Evolutionary conservation across 2,888 invertebrate genomes (phyloP).

Genomic region (Noctua pronuba): DNA sequence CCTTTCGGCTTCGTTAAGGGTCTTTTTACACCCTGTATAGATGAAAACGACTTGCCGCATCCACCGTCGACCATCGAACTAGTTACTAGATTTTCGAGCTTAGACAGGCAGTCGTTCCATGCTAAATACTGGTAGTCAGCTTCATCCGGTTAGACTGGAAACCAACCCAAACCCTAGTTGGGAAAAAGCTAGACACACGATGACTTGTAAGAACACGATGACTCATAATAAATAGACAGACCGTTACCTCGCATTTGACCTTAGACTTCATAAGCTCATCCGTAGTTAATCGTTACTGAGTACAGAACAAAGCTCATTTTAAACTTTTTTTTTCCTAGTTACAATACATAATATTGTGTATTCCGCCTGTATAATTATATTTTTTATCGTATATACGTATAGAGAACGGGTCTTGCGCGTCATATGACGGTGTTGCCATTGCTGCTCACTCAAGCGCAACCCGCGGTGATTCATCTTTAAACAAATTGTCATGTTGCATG

Average conservation of each 20-base stretch:
- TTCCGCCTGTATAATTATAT: background rate
- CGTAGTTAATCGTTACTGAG: background rate
- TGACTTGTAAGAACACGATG: background rate
- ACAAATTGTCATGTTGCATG: constrained; percentile 15
- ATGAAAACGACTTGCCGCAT: background rate
- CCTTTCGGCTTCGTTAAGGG: too few species aligned
- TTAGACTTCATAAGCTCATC: constrained; percentile 1
- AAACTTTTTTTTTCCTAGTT: background rate
- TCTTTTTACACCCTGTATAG: too few species aligned
- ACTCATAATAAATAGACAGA: background rate
- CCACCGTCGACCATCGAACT: background rate
- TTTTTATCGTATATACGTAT: background rate
- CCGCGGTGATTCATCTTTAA: constrained; percentile 26
- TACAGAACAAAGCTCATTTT: background rate
- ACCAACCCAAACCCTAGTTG: background rate
- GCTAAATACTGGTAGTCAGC: background rate
- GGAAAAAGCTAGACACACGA: background rate
- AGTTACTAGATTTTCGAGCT: background rate
- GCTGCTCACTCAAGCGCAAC: background rate
- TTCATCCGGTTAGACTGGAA: background rate
- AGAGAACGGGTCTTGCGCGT: constrained; percentile 5
- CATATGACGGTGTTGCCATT: constrained; percentile 22
- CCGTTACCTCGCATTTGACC: background rate
- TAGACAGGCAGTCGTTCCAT: background rate
- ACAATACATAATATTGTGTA: background rate